Base-by-base conservation (phyloP, 2,888 invertebrate genomes). In the Trimorus sp. region DNA sequence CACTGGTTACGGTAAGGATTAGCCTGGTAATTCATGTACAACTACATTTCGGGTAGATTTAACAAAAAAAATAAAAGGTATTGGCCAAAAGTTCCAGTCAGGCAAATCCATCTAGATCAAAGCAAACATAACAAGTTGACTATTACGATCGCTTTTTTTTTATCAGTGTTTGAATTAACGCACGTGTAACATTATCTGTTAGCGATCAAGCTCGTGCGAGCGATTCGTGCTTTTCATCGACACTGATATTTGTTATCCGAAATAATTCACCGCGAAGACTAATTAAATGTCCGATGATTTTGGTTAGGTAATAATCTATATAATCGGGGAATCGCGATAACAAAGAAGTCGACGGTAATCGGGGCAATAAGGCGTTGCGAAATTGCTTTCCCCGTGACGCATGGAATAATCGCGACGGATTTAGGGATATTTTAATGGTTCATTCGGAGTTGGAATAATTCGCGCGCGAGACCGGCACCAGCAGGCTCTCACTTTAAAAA, bases 201-300 rank as follows among this genome's bases (percentile, higher is more conserved):
- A 7, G 54, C 9, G 54, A 26, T 54, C 26, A 54, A 26, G 16
- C 15, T n/a, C 51, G n/a, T 51, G 51, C 15, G 51, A 51, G 11
- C 26, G 26, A 26, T 26, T 26, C 26, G 26, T 26, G 26, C 26
- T 26, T 26, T 26, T 26, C 26, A 40, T 40, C 60, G 65, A 4
- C 26, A 51, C 49, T 59, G 26, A 74, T 59, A 59, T 74, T 65
- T 66, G 66, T 74, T 63, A 73, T 59, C 59, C 36, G 65, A 58
- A 65, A 74, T 74, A 74, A 74, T 74, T 58, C 49, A n/a, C 14
- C 5, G 51, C 51, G 62, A 74, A 60, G 66, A 45, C 53, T 75
- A 75, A 75, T 75, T 75, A 75, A 75, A 48, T 60, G 49, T 5
- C 12, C 36, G 66, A 60, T 48, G 68, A 60, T 59, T 68, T 75